phyloP scores from a whole-genome alignment of 1,140 invertebrate species.

The Eufriesea mexicana region DNA sequence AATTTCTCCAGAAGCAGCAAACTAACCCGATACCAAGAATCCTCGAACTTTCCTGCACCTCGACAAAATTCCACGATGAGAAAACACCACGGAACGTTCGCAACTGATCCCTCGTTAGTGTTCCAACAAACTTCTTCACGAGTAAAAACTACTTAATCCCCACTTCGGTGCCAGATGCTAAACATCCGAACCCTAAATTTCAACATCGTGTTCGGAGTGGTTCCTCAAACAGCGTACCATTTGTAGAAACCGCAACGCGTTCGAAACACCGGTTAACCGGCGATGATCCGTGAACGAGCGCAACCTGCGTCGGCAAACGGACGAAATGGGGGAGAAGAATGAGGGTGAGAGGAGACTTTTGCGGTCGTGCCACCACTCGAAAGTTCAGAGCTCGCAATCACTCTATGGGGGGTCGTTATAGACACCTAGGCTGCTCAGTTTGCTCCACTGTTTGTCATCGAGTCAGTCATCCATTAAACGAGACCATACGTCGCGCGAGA shows the following conservation, averaged over 20 bases:
- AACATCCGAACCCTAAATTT: not conserved
- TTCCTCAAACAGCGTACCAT: conserved; percentile 24
- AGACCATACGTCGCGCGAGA: not conserved
- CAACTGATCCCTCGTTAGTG: not conserved
- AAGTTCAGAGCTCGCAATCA: conserved; percentile 64
- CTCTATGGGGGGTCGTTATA: conserved; percentile 74
- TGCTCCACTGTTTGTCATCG: conserved; percentile 72
- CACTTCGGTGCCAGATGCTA: not conserved
- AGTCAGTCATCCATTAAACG: conserved; percentile 71
- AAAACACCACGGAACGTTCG: not conserved
- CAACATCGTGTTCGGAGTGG: not conserved
- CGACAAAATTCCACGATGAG: not conserved
- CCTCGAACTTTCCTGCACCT: too few species aligned
- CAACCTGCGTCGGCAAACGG: conserved; percentile 69
- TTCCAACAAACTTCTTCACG: too few species aligned
- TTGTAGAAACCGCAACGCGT: conserved; percentile 56
- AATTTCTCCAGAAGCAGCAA: too few species aligned
- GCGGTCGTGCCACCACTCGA: not conserved
- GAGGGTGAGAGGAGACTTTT: not conserved
- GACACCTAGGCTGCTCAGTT: conserved; percentile 22
- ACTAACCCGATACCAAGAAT: too few species aligned
- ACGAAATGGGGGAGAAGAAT: conserved; percentile 8
- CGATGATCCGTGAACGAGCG: conserved; percentile 75
- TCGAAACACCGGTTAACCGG: conserved; percentile 56
- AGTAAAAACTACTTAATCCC: not conserved